phyloP scores from a whole-genome alignment of 1,140 invertebrate genomes.

The Drosophila parvula region DNA sequence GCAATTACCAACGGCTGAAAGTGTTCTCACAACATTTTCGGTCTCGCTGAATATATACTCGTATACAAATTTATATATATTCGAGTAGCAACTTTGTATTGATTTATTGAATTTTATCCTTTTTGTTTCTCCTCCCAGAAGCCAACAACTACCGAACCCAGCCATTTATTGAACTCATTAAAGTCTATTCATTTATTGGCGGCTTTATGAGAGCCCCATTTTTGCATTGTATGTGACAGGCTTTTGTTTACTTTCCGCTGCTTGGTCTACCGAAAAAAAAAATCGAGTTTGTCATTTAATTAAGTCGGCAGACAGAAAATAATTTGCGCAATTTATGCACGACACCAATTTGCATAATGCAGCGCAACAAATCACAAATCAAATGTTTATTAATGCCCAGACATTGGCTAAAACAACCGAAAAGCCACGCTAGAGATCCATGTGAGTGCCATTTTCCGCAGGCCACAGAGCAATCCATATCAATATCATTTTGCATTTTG shows the following conservation, averaged over 20 bases:
- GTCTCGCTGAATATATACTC: background rate
- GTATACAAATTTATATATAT: background rate
- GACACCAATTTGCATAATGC: constrained; percentile 74
- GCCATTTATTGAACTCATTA: constrained; percentile 40
- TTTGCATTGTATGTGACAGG: constrained; percentile 7
- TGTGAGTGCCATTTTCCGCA: constrained; percentile 7
- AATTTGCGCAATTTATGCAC: constrained; percentile 72
- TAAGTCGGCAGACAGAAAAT: constrained; percentile 69
- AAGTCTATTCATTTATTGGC: constrained; percentile 12
- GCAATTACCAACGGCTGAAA: constrained; percentile 30
- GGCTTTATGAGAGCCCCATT: background rate
- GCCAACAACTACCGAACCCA: background rate
- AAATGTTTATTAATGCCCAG: constrained; percentile 73
- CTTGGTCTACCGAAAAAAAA: constrained; percentile 30
- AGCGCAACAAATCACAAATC: constrained; percentile 73
- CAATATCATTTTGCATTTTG: constrained; percentile 60
- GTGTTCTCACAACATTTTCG: constrained; percentile 30
- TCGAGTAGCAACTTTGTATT: constrained; percentile 15
- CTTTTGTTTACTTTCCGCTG: constrained; percentile 38
- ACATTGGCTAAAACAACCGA: constrained; percentile 34
- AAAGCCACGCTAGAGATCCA: background rate
- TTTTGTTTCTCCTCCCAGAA: constrained; percentile 17
- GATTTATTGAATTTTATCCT: constrained; percentile 34
- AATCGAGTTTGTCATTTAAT: constrained; percentile 64
- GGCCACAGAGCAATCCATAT: constrained; percentile 46